Evolutionary conservation across 2,888 invertebrate genomes (phyloP), one percentile per base, ranked within the genome.

Genomic region (Meteorus colon): DNA sequence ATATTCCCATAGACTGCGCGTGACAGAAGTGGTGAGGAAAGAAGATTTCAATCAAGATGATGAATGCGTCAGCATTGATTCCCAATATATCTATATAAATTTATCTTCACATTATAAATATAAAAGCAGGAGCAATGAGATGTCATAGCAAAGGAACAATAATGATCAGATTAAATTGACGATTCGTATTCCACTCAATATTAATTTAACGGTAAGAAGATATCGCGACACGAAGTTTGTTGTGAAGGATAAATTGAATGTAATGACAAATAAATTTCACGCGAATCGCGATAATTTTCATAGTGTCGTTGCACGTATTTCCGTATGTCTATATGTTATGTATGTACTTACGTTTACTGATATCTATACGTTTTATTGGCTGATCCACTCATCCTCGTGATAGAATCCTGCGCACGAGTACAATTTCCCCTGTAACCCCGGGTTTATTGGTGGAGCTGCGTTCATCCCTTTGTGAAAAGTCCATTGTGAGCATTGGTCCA

Each of bases 401-500:
- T 83, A 82, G 85, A 87, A 86, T 86, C 87, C 83, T 73, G 81
- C 81, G 84, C 88, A 86, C 86, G 86, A 86, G 85, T 84, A 82
- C 81, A 84, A 85, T 85, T 87, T 87, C 83, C 84, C 82, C 84
- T 84, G 83, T 83, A 86, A 82, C 84, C 82, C 82, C 82, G 82
- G 82, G 85, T 86, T 87, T 86, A 88, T 87, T 88, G 87, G 86
- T 82, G 82, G 79, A 83, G 83, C 84, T 84, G 19, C 55, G 86
- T 84, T 88, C 86, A 85, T 87, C 84, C 85, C 84, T 88, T 86
- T 88, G 87, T 86, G 82, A 84, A 76, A 68, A 82, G 80, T 77
- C 85, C 79, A 84, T 84, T 86, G 86, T 84, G 85, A 84, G 83
- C 86, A 88, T 85, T 83, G 84, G 86, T 84, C 86, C 88, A 88